A percentile compares a stretch with the other conserved stretches of the same genome.
Evolutionary conservation across 2,113 vertebrate species (phyloP).

Genomic region (Jacana jacana): DNA sequence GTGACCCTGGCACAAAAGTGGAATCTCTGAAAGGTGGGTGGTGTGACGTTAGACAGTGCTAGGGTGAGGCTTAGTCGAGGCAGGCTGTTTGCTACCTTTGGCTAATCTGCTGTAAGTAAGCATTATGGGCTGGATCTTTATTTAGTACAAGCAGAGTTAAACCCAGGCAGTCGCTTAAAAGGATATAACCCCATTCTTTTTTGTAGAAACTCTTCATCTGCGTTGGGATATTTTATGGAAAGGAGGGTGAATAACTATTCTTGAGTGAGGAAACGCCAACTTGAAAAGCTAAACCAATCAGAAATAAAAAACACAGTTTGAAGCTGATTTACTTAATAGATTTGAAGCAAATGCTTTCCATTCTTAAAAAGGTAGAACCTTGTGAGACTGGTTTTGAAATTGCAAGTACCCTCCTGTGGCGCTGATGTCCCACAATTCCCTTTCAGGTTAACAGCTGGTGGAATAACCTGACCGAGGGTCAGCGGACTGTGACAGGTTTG

Average conservation of each 20-base stretch:
- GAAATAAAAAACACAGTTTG: background rate
- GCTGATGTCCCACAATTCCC: background rate
- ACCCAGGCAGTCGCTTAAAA: background rate
- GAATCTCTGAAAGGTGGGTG: constrained; percentile 64
- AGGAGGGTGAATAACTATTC: background rate
- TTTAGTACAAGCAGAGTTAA: background rate
- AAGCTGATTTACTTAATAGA: background rate
- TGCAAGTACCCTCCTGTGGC: background rate
- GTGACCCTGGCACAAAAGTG: constrained; percentile 56
- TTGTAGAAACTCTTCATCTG: background rate
- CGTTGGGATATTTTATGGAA: background rate
- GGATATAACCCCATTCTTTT: background rate
- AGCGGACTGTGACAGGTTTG: constrained; percentile 92
- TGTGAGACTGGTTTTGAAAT: background rate
- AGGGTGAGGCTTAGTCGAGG: background rate
- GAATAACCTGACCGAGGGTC: constrained; percentile 92
- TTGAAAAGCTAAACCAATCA: background rate
- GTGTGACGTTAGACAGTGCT: constrained; percentile 9
- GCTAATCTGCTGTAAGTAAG: constrained; percentile 33
- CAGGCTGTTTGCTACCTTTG: constrained; percentile 16
- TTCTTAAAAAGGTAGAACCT: background rate
- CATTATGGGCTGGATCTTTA: background rate
- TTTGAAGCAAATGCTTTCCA: background rate
- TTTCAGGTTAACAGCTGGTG: constrained; percentile 96
- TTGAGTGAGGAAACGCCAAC: background rate